Evolutionary conservation across 2,888 invertebrate species (phyloP), one percentile per base, ranked within the genome.

Genomic region (Drosophila demipolita): DNA sequence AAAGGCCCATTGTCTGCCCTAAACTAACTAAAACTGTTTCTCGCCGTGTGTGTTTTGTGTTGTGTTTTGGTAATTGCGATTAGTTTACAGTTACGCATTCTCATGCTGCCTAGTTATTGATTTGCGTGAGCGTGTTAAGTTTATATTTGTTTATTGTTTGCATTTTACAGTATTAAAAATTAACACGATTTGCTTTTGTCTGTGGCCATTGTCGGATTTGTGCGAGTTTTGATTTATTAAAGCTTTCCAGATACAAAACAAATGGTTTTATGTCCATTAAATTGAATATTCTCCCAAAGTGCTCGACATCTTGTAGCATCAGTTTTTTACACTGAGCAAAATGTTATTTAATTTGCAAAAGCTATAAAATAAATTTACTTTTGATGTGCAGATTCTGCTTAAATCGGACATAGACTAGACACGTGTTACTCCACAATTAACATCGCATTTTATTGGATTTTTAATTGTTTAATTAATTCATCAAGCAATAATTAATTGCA

Each of bases 161-260:
- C 26, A 54, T 23, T 61, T 77, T 66, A 75, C 65, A 67, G 75
- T 67, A 69, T 11, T 7, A 2, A 17, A 17, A 7, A 4, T 77
- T 77, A 68, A 53, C 75, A 64, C 49, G 38, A 70, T 78, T 74
- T 78, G 60, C 70, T 64, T 35, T 75, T 75, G 61, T 64, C 32
- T 58, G 48, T 38, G 45, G 29, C 52, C 52, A 57, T 67, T 74
- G 67, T 73, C 48, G 32, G 38, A 38, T 32, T 57, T 67, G 66
- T 71, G 70, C 66, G 60, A 15, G 54, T 58, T 70, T 61, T 88
- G 66, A 83, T 88, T 83, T 85, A 88, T 68, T 76, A 67, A 66
- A 82, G 66, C 82, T 64, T 45, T 38, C 11, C 49, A 38, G 11
- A 49, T 66, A 68, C 8, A 7, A 17, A 40, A 29, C 26, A 68